phyloP scores from a whole-genome alignment of 2,113 vertebrate genomes.

The Neolamprologus sp. region DNA sequence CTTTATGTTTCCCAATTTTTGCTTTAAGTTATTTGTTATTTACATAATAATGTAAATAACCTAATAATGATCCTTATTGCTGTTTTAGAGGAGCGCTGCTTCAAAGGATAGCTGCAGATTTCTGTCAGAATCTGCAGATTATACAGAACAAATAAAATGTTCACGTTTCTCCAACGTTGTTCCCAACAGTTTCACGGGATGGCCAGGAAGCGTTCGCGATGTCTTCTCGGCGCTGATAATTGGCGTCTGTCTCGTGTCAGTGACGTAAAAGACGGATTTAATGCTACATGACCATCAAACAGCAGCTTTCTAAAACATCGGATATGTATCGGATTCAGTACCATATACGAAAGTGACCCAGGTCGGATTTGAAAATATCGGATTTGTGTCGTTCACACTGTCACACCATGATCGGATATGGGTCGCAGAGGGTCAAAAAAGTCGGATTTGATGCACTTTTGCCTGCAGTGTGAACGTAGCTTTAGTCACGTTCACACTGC shows the following conservation, averaged over 20 bases:
- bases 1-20: too few species aligned
- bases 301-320: accelerated
- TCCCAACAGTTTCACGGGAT: accelerated
- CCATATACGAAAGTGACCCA: accelerated
- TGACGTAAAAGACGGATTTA: accelerated
- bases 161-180: too few species aligned
- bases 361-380: accelerated
- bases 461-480: accelerated
- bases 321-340: accelerated
- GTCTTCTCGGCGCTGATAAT: accelerated
- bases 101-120: too few species aligned
- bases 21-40: too few species aligned
- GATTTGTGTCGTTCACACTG: accelerated
- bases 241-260: accelerated
- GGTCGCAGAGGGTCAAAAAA: accelerated
- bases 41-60: too few species aligned
- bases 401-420: accelerated
- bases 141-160: accelerated
- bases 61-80: too few species aligned
- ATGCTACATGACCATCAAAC: accelerated
- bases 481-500: background rate
- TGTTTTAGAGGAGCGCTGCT: too few species aligned
- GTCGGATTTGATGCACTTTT: accelerated
- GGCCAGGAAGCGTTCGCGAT: accelerated
- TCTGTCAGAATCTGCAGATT: too few species aligned